Evolutionary conservation across 2,888 invertebrate genomes (phyloP), one percentile per base, ranked within the genome.

Genomic region (Heteromurus nitidus): DNA sequence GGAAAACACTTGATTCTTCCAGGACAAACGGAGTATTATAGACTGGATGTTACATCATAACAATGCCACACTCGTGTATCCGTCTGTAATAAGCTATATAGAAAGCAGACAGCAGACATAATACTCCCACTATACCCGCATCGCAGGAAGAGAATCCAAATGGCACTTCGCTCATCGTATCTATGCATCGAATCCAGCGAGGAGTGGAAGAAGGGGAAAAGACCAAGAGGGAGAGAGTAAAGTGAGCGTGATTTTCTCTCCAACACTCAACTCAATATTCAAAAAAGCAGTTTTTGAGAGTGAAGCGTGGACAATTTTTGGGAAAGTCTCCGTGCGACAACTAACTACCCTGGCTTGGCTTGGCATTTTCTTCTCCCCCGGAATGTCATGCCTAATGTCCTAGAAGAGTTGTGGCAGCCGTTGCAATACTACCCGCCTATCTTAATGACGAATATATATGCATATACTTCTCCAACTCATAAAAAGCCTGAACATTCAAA

Each of bases 371-470:
- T 67, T 75, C 55, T 13, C 53, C 22, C 22, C 67, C 42, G 53
- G 53, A 80, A 74, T 73, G 80, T 80, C 68, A 64, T 80, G 80
- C 42, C 68, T 73, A 80, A 80, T 80, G 74, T 80, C 80, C 73
- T 74, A 80, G 69, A 74, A 80, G 80, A 74, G 28, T 80, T 80
- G 73, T 69, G 80, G 80, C 74, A 80, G 69, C 68, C 47, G 73
- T 73, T 58, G 72, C 68, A 64, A 36, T 64, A 72, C 65, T 67
- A 80, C 80, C 73, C 67, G 60, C n/a, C n/a, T 72, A 65, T 65
- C 55, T 53, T 55, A 53, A 42, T n/a, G 75, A 13, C 50, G 64
- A 65, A 58, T 53, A 42, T 73, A 60, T 53, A 74, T 64, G 31
- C 69, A 53, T 69, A 72, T 72, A n/a, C n/a, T n/a, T n/a, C n/a